Evolutionary conservation across 2,888 invertebrate genomes (phyloP), one percentile per base, ranked within the genome.

Genomic region (Sthenelais limicola): DNA sequence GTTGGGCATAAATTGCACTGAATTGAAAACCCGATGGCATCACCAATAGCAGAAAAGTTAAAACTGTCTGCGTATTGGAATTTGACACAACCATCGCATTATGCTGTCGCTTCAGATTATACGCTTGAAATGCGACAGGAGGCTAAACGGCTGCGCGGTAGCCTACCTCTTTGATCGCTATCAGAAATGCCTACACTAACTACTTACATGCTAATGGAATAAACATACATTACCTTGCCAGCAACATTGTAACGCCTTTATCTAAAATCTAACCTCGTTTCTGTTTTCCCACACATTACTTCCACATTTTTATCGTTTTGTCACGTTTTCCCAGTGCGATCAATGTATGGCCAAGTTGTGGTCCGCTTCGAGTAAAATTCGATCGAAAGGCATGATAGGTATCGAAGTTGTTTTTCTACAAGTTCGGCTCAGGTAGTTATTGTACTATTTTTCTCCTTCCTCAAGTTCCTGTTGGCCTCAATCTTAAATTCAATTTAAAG

Each of bases 71-170:
- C 52, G 26, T 26, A 26, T 52, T 30, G 3, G 3, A 21, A 12
- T 30, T 30, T 52, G 52, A 52, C 52, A 52, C 52, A 32, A 21
- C 32, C 30, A n/a, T n/a, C 56, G 18, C 28, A 56, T 56, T 56
- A 30, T 18, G 32, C 56, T 32, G 56, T 56, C 56, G 56, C 56
- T 32, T 56, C 56, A 32, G n/a, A 28, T 56, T 56, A 56, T 56
- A 56, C 56, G 56, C 56, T 33, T 56, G 56, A 56, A 15, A 33
- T 12, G 32, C 18, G 56, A 56, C 30, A n/a, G 56, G 30, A 2
- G 28, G 56, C n/a, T n/a, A n/a, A n/a, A n/a, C 32, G 56, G 56
- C 28, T 18, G 30, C 49, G 49, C n/a, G 28, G n/a, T n/a, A n/a
- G n/a, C 30, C 5, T 30, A 52, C 26, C 52, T 21, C 52, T 52